phyloP scores from a whole-genome alignment of 1,140 invertebrate genomes.

The Diploscapter pachys region DNA sequence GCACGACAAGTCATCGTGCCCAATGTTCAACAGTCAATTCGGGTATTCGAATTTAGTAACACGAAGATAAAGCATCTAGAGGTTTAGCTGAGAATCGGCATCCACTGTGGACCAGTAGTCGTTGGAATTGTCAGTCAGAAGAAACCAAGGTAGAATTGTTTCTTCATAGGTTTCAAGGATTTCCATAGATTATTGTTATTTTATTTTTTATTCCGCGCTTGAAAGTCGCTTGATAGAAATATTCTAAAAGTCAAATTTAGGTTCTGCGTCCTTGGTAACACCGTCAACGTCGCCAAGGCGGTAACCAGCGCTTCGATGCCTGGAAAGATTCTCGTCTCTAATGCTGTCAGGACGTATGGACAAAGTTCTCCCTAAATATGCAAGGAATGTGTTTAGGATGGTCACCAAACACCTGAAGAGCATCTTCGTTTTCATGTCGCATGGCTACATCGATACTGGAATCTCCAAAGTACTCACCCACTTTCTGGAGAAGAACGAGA shows the following conservation, averaged over 20 bases:
- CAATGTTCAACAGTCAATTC: background rate
- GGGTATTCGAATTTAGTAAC: too few relatives aligned
- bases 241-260: conserved; percentile 19
- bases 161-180: conserved; percentile 3
- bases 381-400: conserved; percentile 13
- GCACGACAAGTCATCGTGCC: conserved; percentile 37
- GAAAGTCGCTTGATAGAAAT: conserved; percentile 5
- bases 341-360: conserved; percentile 32
- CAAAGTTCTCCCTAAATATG: background rate
- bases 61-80: conserved; percentile 6
- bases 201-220: background rate
- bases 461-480: conserved; percentile 22
- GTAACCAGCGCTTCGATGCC: conserved; percentile 10
- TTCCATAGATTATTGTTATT: background rate
- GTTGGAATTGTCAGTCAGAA: conserved; percentile 35
- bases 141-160: conserved; percentile 29
- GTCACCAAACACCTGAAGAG: conserved; percentile 20
- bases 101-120: conserved; percentile 34
- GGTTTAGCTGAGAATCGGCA: conserved; percentile 26
- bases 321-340: conserved; percentile 36
- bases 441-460: conserved; percentile 25
- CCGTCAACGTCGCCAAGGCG: conserved; percentile 29
- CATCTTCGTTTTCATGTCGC: conserved; percentile 30
- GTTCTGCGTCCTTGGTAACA: conserved; percentile 36
- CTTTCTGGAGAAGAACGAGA: conserved; percentile 30